Conservation (phyloP, 2,797 vertebrate genomes). For the Tenualosa ilisha region DNA sequence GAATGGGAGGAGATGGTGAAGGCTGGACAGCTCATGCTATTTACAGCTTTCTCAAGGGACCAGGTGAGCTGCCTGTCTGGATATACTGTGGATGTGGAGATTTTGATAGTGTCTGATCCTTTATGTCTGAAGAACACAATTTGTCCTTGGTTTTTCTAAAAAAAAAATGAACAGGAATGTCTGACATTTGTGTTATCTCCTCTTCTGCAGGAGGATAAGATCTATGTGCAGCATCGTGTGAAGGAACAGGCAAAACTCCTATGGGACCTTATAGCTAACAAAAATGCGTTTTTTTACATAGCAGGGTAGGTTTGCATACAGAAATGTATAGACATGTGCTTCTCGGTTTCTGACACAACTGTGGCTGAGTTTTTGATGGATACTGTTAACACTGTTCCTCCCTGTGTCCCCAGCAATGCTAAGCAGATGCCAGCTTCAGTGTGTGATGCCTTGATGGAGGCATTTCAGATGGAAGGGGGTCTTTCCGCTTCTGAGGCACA, state of each 20-base stretch:
- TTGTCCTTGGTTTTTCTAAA: not conserved
- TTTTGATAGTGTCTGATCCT: not conserved
- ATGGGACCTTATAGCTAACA: slow-evolving; percentile 82
- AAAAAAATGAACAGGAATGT: not conserved
- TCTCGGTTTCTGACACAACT: too few relatives aligned
- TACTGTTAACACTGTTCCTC: not conserved
- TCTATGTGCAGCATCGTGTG: slow-evolving; percentile 91
- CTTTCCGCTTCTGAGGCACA: slow-evolving; percentile 72
- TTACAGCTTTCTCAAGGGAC: slow-evolving; percentile 92
- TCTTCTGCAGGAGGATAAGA: slow-evolving; percentile 80
- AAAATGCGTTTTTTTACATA: slow-evolving; percentile 80
- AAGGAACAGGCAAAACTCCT: slow-evolving; percentile 74
- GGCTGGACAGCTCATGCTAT: slow-evolving; percentile 74
- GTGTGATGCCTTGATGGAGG: slow-evolving; percentile 73
- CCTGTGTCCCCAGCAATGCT: slow-evolving; percentile 75
- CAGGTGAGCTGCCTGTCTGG: slow-evolving; percentile 77
- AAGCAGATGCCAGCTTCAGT: slow-evolving; percentile 87
- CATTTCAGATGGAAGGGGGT: slow-evolving; percentile 78
- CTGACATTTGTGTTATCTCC: slow-evolving; percentile 24
- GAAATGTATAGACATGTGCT: not conserved
- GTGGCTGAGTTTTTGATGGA: too few relatives aligned
- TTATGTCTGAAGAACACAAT: not conserved
- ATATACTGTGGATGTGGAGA: not conserved
- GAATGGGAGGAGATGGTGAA: slow-evolving; percentile 84
- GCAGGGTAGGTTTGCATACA: slow-evolving; percentile 81